Evolutionary conservation across 2,888 invertebrate genomes (phyloP).

Genomic region (Chirona hameri): DNA sequence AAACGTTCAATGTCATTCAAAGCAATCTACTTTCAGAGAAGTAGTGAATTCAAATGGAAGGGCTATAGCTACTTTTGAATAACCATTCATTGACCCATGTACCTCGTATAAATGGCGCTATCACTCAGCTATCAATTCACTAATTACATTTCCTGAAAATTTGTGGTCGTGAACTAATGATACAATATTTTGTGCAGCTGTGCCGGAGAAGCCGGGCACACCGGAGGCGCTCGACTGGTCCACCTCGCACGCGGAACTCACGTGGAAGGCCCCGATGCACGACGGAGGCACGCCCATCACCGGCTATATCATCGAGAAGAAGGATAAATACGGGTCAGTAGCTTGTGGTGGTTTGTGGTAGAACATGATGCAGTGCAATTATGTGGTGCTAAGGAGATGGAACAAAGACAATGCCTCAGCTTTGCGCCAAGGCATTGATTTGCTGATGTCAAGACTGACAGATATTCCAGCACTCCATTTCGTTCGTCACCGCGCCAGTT

Average conservation of each 20-base stretch:
- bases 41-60: no score
- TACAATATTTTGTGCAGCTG: constrained; percentile 55
- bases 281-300: constrained; percentile 94
- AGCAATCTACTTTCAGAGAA: no score
- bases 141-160: no score
- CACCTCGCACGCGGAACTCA: constrained; percentile 83
- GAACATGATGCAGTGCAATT: neutral
- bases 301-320: constrained; percentile 89
- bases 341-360: neutral
- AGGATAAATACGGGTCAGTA: constrained; percentile 67
- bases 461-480: no score
- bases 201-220: constrained; percentile 80
- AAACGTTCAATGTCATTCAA: no score
- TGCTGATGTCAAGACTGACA: no score
- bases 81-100: no score
- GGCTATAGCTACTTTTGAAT: no score
- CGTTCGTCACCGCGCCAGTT: neutral
- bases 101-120: no score
- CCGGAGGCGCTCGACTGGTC: constrained; percentile 91
- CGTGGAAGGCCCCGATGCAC: constrained; percentile 81
- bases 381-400: neutral
- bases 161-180: no score
- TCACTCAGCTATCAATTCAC: no score
- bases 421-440: neutral
- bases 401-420: neutral